Percentiles rank a stretch among this genome's conserved stretches.
phyloP scores from a whole-genome alignment of 2,888 invertebrate species.

The Trissolcus brochymenae region DNA sequence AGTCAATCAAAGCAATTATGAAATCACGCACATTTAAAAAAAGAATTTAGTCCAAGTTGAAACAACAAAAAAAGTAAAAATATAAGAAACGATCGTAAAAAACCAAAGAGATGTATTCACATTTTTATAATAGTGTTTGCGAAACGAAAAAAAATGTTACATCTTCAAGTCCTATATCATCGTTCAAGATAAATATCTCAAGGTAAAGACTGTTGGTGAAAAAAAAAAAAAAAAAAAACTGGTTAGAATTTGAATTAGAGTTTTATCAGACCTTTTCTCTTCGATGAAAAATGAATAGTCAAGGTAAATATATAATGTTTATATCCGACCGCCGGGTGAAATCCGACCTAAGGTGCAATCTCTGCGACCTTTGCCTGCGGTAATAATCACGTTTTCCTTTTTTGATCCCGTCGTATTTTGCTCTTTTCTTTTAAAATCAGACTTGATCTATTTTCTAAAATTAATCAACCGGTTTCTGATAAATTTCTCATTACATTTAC shows the following conservation, averaged over 20 bases:
- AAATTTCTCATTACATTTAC: neutral
- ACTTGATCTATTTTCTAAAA: too few species aligned
- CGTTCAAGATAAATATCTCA: neutral
- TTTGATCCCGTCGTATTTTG: too few species aligned
- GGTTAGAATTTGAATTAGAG: neutral
- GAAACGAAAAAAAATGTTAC: too few species aligned
- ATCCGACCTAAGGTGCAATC: constrained; percentile 12
- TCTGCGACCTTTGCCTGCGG: constrained; percentile 28
- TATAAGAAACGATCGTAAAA: too few species aligned
- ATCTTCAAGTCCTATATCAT: too few species aligned
- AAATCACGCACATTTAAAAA: neutral
- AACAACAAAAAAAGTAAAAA: neutral
- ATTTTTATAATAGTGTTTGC: too few species aligned
- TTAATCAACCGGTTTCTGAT: neutral
- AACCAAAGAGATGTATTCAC: too few species aligned
- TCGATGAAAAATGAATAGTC: constrained; percentile 30
- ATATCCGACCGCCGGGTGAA: constrained; percentile 23
- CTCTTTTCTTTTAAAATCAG: constrained; percentile 2
- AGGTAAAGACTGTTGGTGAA: constrained; percentile 8
- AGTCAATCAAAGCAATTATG: neutral
- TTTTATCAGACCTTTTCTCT: neutral
- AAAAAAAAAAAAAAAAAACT: neutral
- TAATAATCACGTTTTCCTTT: constrained; percentile 5
- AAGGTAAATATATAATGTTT: constrained; percentile 14
- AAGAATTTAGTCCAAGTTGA: neutral